These are phyloP conservation scores for Temnothorax longispinosus DNA, from an alignment of 1,140 invertebrate species.

Conservation along the genomic window DNA sequence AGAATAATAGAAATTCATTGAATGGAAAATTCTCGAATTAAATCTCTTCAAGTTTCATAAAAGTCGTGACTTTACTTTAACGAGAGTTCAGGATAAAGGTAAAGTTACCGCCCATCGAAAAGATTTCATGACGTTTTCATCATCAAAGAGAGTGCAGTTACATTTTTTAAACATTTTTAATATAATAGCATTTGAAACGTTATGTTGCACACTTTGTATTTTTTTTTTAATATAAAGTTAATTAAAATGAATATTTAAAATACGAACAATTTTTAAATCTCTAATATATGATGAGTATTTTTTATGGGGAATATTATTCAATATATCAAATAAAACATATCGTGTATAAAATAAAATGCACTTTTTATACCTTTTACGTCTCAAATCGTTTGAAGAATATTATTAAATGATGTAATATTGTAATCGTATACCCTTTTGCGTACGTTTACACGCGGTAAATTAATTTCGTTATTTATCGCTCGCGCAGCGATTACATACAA, in stretches of 20 bases:
- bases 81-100: background rate
- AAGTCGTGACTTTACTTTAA: conserved; percentile 30
- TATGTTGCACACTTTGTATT: background rate
- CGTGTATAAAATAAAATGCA: background rate
- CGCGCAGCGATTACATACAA: conserved; percentile 21
- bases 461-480: conserved; percentile 26
- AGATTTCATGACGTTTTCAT: background rate
- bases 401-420: conserved; percentile 7
- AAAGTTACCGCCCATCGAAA: conserved; percentile 4
- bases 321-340: background rate
- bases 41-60: conserved; percentile 68
- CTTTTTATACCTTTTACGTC: background rate
- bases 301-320: background rate
- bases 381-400: conserved; percentile 12
- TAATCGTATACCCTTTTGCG: background rate
- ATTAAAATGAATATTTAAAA: background rate
- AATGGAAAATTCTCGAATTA: conserved; percentile 78
- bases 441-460: background rate
- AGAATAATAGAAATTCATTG: conserved; percentile 57
- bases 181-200: background rate
- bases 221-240: background rate
- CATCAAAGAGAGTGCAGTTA: background rate
- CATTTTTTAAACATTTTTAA: conserved; percentile 12
- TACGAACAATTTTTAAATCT: background rate
- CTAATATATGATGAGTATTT: background rate